Conservation (phyloP, 2,888 invertebrate genomes). For the Chesias legatella region DNA sequence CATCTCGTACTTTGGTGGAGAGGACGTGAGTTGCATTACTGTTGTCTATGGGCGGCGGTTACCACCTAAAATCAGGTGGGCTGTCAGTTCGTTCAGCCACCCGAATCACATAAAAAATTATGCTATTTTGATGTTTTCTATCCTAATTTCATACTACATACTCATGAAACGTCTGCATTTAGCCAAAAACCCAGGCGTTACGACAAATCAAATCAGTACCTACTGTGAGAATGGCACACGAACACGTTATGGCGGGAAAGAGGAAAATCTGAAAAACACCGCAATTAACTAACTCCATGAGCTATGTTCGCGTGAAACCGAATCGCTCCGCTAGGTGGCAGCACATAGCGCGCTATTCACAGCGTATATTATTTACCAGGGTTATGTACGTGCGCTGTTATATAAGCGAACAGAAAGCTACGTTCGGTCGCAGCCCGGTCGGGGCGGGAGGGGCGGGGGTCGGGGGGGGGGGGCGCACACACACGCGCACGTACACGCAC, state of each 20-base stretch:
- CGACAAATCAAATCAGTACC: slow-evolving; percentile 28
- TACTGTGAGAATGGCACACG: slow-evolving; percentile 41
- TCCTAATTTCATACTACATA: no score
- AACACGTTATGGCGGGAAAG: slow-evolving; percentile 49
- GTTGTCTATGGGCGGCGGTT: no score
- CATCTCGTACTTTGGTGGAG: no score
- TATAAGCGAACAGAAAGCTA: slow-evolving; percentile 80
- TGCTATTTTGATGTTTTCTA: no score
- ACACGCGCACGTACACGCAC: slow-evolving; percentile 35
- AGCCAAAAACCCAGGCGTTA: slow-evolving; percentile 25
- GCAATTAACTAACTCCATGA: slow-evolving; percentile 46
- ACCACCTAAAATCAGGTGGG: no score
- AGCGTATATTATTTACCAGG: slow-evolving; percentile 75
- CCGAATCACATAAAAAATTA: no score
- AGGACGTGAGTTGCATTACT: no score
- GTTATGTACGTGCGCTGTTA: slow-evolving; percentile 72
- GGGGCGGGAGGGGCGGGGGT: slow-evolving; percentile 29
- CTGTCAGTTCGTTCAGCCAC: no score
- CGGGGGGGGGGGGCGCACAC: slow-evolving; percentile 26
- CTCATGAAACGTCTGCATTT: no score
- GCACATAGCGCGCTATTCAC: slow-evolving; percentile 75
- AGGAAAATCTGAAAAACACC: slow-evolving; percentile 60
- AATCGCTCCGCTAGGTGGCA: slow-evolving; percentile 75
- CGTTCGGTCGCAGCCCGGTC: slow-evolving; percentile 44
- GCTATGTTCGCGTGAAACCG: slow-evolving; percentile 51